phyloP scores from a whole-genome alignment of 2,888 invertebrate genomes.

The Periphyllus acericola region DNA sequence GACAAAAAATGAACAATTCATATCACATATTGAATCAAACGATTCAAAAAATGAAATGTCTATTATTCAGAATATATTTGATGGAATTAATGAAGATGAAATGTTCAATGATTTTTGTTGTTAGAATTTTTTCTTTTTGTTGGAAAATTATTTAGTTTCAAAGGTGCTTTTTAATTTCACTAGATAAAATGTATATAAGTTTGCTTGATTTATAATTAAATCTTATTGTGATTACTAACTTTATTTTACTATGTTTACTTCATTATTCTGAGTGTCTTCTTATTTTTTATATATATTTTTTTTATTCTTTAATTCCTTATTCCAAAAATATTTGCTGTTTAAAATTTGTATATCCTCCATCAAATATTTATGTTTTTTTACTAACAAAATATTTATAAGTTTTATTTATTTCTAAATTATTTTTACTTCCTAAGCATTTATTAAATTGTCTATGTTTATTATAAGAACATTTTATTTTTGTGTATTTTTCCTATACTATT shows the following conservation, averaged over 20 bases:
- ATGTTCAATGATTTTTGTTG: slow-evolving; percentile 61
- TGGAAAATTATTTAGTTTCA: slow-evolving; percentile 1
- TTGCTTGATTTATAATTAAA: slow-evolving; percentile 26
- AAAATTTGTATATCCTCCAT: background rate
- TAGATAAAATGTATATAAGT: background rate
- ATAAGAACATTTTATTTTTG: too few species aligned
- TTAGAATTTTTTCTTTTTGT: background rate
- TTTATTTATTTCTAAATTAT: background rate
- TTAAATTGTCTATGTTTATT: too few species aligned
- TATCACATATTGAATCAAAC: background rate
- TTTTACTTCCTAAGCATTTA: background rate
- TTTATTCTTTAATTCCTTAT: too few species aligned
- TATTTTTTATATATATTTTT: too few species aligned
- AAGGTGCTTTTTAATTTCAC: slow-evolving; percentile 36
- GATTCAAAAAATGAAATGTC: slow-evolving; percentile 30
- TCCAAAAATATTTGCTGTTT: too few species aligned
- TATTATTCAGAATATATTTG: slow-evolving; percentile 54
- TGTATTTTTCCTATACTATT: too few species aligned
- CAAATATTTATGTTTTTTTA: background rate
- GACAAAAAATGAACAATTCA: slow-evolving; percentile 13
- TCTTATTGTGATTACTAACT: background rate
- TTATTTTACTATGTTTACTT: background rate
- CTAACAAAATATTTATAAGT: background rate
- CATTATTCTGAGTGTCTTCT: background rate
- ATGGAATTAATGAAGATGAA: slow-evolving; percentile 54